Base-by-base conservation (phyloP, 2,888 invertebrate species). In the Halictus ligatus region DNA sequence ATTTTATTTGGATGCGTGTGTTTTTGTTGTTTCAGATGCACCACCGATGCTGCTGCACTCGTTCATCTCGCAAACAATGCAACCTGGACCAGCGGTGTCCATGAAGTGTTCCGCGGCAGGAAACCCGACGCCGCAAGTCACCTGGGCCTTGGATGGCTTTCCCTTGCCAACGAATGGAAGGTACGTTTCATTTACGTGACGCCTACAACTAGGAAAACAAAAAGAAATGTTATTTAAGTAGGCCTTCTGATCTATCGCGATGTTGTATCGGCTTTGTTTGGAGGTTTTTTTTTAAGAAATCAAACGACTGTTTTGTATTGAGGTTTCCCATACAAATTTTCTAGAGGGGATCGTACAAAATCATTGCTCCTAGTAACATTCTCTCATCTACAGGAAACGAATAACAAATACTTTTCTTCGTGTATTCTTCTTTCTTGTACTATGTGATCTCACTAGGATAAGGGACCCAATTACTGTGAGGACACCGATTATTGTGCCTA, bases 1-100 rank as follows among this genome's bases (percentile, higher is more conserved):
- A 67, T 67, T 35, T 60, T 35, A 21, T 46, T 46, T 60, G 6
- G 5, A 2, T 15, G 60, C 40, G 46, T 8, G 21, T n/a, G 43
- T 40, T 48, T 74, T 76, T 46, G 21, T 89, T 64, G 29, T 64
- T 84, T 54, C 96, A 97, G 97, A 97, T 95, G 97, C 98, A 13
- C 97, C 97, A 48, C 98, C 98, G 1, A 96, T 97, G 89, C 96
- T 98, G 87, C 96, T 97, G 78, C 97, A 97, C 95, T 97, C 97
- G 93, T 97, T 97, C 95, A 97, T 97, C 92, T 97, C 97, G 93
- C 97, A 97, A 95, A 98, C 97, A 71, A 96, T 98, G 90, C 97
- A 97, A 92, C 97, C 97, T 0, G 98, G 98, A 54, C 97, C 97
- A n/a, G 96, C 97, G 35, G 97, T 98, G 81, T 97, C 97, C 75